Evolutionary conservation across 2,797 vertebrate species (phyloP).

Genomic region (Neosalanx taihuensis): DNA sequence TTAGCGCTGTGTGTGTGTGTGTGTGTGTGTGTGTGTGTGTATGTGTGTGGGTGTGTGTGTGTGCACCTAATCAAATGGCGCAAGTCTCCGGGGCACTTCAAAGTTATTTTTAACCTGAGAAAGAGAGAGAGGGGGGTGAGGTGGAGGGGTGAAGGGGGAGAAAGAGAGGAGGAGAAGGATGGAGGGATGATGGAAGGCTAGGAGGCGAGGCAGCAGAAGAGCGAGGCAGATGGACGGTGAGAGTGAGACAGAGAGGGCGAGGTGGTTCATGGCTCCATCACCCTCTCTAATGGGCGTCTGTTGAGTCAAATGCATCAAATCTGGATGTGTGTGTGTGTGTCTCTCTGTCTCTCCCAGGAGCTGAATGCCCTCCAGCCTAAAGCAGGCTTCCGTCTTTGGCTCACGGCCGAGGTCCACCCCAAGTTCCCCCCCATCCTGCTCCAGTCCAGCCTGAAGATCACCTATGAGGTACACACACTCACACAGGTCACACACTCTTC

Average conservation of each 20-base stretch:
- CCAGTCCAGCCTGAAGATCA: constrained; percentile 95
- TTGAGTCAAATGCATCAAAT: constrained; percentile 2
- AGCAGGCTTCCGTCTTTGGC: constrained; percentile 92
- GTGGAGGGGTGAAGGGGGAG: not conserved
- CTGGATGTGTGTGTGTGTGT: not conserved
- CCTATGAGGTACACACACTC: constrained; percentile 84
- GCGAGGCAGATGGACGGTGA: not conserved
- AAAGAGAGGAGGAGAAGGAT: not conserved
- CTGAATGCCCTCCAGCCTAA: constrained; percentile 87
- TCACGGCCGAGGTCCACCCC: constrained; percentile 91
- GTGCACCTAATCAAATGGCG: not conserved
- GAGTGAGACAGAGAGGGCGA: not conserved
- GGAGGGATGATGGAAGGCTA: not conserved
- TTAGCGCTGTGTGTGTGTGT: not conserved
- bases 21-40: constrained; percentile 1
- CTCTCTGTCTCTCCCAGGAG: constrained; percentile 71
- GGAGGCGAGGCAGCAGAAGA: not conserved
- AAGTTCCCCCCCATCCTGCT: constrained; percentile 89
- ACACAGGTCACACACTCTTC: not conserved
- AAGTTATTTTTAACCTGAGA: constrained; percentile 11
- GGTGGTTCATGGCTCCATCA: not conserved
- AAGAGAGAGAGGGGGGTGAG: not conserved
- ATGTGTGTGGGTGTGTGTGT: not conserved
- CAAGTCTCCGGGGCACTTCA: not conserved
- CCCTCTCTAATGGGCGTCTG: constrained; percentile 3